These are phyloP conservation scores for Drosophila rhopaloa DNA, from an alignment of 1,140 invertebrate species.

Conservation along the genomic window DNA sequence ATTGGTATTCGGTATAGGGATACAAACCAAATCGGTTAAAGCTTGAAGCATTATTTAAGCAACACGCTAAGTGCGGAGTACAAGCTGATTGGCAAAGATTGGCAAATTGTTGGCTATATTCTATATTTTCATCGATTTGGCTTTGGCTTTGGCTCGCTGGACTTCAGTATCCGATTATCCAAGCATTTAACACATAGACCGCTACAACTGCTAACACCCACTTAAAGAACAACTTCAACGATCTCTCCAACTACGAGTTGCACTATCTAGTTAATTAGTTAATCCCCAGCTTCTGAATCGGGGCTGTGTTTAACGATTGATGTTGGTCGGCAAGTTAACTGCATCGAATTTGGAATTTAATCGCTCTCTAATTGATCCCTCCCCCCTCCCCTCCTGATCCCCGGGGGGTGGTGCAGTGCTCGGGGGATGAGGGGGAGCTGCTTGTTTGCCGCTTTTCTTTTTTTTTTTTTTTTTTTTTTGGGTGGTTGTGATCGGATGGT, in stretches of 20 bases:
- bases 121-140: conserved; percentile 21
- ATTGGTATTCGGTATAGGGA: conserved; percentile 25
- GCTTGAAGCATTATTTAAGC: conserved; percentile 55
- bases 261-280: conserved; percentile 42
- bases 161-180: conserved; percentile 36
- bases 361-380: conserved; percentile 12
- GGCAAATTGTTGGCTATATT: conserved; percentile 14
- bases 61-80: conserved; percentile 47
- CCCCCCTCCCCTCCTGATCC: conserved; percentile 23
- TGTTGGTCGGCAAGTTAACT: conserved; percentile 44
- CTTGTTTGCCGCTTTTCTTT: conserved; percentile 25
- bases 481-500: conserved; percentile 37
- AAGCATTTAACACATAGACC: conserved; percentile 56
- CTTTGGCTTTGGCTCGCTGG: conserved; percentile 27
- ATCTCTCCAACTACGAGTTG: conserved; percentile 42
- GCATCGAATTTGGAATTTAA: conserved; percentile 41
- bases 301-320: conserved; percentile 15
- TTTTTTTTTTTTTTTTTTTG: background rate
- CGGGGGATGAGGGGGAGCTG: conserved; percentile 16
- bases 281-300: conserved; percentile 15
- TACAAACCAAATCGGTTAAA: conserved; percentile 50
- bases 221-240: conserved; percentile 31
- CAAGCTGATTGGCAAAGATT: conserved; percentile 46
- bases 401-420: conserved; percentile 25
- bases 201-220: conserved; percentile 55